Conservation (phyloP, 2,113 vertebrate species). For the Suricata suricatta region DNA sequence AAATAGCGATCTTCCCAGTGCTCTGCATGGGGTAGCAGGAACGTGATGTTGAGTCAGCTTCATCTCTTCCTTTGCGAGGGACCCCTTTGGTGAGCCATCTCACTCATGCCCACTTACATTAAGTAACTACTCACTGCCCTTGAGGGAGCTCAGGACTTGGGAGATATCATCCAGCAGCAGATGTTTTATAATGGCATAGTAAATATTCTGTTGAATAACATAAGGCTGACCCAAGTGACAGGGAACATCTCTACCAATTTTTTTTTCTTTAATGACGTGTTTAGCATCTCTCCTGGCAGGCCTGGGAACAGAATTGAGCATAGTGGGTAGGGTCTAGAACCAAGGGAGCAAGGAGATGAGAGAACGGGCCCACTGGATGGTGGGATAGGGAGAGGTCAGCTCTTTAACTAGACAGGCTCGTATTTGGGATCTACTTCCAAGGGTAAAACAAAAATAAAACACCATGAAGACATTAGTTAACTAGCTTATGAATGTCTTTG, state of each 20-base stretch:
- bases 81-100: neutral
- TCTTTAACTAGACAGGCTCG: neutral
- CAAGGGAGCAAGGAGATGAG: neutral
- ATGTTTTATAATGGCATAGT: slow-evolving; percentile 49
- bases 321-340: neutral
- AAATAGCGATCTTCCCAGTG: neutral
- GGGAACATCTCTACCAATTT: neutral
- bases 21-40: neutral
- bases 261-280: slow-evolving; percentile 3
- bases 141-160: neutral
- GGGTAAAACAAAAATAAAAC: neutral
- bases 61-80: neutral
- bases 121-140: neutral
- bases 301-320: neutral
- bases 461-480: neutral
- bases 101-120: neutral
- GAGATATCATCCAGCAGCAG: slow-evolving; percentile 56
- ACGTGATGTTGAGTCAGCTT: neutral
- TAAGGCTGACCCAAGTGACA: neutral
- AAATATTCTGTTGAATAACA: slow-evolving; percentile 59
- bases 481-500: neutral
- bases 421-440: neutral
- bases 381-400: neutral
- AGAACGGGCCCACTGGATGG: neutral
- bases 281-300: neutral